Evolutionary conservation across 2,113 vertebrate species (phyloP), one percentile per base, ranked within the genome.

Genomic region (Opisthocomus hoazin): DNA sequence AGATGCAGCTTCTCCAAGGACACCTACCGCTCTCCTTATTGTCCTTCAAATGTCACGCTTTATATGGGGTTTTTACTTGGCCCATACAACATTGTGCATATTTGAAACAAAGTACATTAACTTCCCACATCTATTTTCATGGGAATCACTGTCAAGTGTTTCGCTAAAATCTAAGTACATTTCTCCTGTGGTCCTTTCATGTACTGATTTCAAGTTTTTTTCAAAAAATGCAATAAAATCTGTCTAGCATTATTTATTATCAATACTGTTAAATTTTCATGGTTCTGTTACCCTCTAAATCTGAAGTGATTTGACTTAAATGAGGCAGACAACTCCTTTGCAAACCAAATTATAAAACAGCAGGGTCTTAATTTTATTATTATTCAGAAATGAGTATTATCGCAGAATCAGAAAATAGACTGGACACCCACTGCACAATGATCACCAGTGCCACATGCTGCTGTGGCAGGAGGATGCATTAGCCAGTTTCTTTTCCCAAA

Each of bases 311-410:
- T 96, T 95, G 65, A 68, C 69, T 95, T 92, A 77, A 97, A 90
- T 93, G 90, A 96, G 56, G 76, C 96, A 93, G 34, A 90, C 9
- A 48, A 71, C 17, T 93, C 68, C 56, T 80, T 86, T 78, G n/a
- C 73, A 90, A 93, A 86, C 68, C 51, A 93, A 96, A 96, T 95
- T 90, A 95, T 64, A 53, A 95, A 95, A 36, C 82, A 94, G 93
- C 73, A 68, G 92, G 94, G 48, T 87, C 90, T 93, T 94, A 56
- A 92, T 96, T 94, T 89, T 88, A 78, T 92, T 95, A 74, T 93
- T 95, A 90, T 94, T 96, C 90, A 90, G 65, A 93, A 90, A 88
- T 70, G 0, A 93, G 21, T 45, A 58, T 92, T 90, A 56, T 32
- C 84, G 71, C 60, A 86, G 43, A 84, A 81, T 93, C 36, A 56